Evolutionary conservation across 2,797 vertebrate species (phyloP).

Genomic region (Xenopus petersii): DNA sequence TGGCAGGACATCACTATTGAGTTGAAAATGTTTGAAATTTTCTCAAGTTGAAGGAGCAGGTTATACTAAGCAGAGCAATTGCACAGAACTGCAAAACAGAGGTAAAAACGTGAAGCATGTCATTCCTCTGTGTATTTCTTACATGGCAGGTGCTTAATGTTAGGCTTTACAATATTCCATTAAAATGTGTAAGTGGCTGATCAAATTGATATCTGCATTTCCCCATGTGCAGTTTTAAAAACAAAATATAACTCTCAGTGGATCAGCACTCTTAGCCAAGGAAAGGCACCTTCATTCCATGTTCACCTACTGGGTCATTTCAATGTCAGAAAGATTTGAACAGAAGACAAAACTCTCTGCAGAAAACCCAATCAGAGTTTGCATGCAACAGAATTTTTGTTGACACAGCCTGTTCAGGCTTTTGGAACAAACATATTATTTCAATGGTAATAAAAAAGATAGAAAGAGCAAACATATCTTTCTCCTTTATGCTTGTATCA

Average conservation of each 20-base stretch:
- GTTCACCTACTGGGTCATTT: constrained; percentile 16
- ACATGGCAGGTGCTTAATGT: constrained; percentile 2
- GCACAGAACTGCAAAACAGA: not conserved
- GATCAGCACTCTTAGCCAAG: not conserved
- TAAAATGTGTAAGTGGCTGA: not conserved
- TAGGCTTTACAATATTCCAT: constrained; percentile 11
- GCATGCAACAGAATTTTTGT: not conserved
- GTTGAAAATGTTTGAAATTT: no score
- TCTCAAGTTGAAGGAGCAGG: not conserved
- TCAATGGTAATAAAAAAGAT: no score
- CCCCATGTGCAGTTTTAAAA: not conserved
- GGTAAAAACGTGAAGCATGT: not conserved
- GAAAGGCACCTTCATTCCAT: not conserved
- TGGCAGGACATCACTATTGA: no score
- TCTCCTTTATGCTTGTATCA: no score
- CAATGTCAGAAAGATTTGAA: not conserved
- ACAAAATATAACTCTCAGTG: not conserved
- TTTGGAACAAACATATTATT: no score
- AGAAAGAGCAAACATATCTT: no score
- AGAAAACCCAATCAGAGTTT: not conserved
- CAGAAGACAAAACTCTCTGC: not conserved
- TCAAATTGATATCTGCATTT: not conserved
- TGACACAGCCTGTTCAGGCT: no score
- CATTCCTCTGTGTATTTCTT: not conserved
- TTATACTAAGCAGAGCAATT: not conserved